These are phyloP conservation scores for Strigamia transsilvanica DNA, from an alignment of 2,888 invertebrate species.

Conservation along the genomic window DNA sequence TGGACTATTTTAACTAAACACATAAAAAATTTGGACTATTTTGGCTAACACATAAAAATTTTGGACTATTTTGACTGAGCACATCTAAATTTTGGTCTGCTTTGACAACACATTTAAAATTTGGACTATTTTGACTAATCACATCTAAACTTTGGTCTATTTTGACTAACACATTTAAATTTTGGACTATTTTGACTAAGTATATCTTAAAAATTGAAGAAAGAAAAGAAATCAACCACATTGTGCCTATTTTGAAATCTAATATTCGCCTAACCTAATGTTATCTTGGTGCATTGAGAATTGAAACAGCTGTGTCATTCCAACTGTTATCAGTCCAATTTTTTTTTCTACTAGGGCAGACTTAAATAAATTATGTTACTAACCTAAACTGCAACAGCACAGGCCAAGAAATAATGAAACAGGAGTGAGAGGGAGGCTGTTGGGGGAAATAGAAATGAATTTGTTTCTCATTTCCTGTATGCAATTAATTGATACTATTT, in stretches of 20 bases:
- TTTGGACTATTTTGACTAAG: neutral
- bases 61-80: neutral
- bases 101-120: neutral
- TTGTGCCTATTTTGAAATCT: neutral
- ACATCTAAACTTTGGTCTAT: neutral
- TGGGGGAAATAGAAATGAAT: conserved; percentile 17
- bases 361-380: neutral
- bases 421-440: neutral
- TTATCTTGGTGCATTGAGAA: neutral
- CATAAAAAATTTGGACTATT: no score
- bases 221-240: neutral
- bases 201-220: neutral
- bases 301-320: neutral
- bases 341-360: neutral
- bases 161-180: neutral
- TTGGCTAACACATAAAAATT: neutral
- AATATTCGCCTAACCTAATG: neutral
- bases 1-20: no score
- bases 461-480: conserved; percentile 35
- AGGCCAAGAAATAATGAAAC: neutral
- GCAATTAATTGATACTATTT: conserved; percentile 16
- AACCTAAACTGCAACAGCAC: neutral
- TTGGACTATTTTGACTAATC: neutral
- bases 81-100: neutral
- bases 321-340: neutral